Evolutionary conservation across 37 sponge, comb jelly and placozoan species (phyloP).

Genomic region (Mnemiopsis leidyi): DNA sequence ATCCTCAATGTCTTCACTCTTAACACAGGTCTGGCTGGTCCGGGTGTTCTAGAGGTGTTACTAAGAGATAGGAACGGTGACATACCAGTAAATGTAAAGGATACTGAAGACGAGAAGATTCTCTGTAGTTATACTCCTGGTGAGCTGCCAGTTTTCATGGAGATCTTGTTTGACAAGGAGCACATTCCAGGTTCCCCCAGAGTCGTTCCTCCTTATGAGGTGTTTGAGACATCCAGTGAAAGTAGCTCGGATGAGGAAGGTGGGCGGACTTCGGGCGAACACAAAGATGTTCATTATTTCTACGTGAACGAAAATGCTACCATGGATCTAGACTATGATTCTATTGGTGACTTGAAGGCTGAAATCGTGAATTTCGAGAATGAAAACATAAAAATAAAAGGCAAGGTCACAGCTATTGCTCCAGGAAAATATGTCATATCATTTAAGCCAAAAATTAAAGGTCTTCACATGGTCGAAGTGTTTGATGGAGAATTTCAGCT

Average conservation of each 20-base stretch:
- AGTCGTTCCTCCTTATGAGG: neutral
- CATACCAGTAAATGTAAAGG: constrained; percentile 15
- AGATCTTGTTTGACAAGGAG: neutral
- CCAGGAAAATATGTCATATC: neutral
- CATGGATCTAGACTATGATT: neutral
- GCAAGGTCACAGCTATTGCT: constrained; percentile 40
- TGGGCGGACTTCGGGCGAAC: neutral
- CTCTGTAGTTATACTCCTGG: constrained; percentile 18
- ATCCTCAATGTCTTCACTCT: neutral
- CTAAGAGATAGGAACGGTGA: neutral
- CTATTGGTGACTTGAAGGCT: neutral
- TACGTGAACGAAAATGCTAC: neutral
- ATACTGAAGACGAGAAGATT: neutral
- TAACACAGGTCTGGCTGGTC: neutral
- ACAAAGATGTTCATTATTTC: neutral
- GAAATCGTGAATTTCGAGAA: constrained; percentile 3
- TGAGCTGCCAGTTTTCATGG: constrained; percentile 1
- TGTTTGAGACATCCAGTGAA: neutral
- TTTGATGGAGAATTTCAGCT: constrained; percentile 20
- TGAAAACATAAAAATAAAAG: constrained; percentile 4
- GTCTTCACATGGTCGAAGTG: constrained; percentile 31
- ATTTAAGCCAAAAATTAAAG: neutral
- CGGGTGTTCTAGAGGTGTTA: neutral
- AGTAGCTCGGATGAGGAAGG: neutral
- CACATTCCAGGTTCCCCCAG: constrained; percentile 1